Evolutionary conservation across 53 echinoderm and acorn worm species (phyloP).

Genomic region (Paracentrotus lividus): DNA sequence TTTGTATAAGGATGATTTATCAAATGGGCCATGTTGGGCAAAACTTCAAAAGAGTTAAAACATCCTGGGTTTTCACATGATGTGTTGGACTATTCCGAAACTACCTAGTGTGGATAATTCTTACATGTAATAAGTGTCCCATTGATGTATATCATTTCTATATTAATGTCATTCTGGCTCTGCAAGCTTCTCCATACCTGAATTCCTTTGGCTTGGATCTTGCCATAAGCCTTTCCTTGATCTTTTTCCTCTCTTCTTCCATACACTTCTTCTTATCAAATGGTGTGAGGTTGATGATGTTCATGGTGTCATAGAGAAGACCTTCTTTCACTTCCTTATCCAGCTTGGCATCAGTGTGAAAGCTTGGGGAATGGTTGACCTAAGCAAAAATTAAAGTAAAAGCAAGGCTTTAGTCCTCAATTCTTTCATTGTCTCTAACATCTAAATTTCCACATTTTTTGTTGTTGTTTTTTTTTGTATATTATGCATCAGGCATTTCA

Average conservation of each 20-base stretch:
- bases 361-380: slow-evolving; percentile 98
- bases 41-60: too few relatives aligned
- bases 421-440: background rate
- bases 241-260: slow-evolving; percentile 92
- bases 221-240: slow-evolving; percentile 92
- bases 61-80: too few relatives aligned
- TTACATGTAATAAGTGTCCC: too few relatives aligned
- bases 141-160: too few relatives aligned
- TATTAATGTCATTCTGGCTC: background rate
- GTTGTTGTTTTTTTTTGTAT: too few relatives aligned
- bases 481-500: too few relatives aligned
- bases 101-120: too few relatives aligned
- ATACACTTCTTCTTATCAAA: slow-evolving; percentile 96
- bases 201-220: slow-evolving; percentile 91
- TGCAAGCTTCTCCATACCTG: slow-evolving; percentile 75
- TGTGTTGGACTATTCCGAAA: too few relatives aligned
- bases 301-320: slow-evolving; percentile 90
- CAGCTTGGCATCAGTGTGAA: slow-evolving; percentile 96
- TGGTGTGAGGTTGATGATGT: slow-evolving; percentile 92
- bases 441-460: too few relatives aligned
- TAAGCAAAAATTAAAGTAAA: background rate
- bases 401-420: background rate
- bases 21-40: too few relatives aligned
- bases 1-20: too few relatives aligned
- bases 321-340: slow-evolving; percentile 98